Percentiles rank a stretch among this genome's conserved stretches.
Evolutionary conservation across 2,888 invertebrate genomes (phyloP).

Genomic region (Xanthia icteritia): DNA sequence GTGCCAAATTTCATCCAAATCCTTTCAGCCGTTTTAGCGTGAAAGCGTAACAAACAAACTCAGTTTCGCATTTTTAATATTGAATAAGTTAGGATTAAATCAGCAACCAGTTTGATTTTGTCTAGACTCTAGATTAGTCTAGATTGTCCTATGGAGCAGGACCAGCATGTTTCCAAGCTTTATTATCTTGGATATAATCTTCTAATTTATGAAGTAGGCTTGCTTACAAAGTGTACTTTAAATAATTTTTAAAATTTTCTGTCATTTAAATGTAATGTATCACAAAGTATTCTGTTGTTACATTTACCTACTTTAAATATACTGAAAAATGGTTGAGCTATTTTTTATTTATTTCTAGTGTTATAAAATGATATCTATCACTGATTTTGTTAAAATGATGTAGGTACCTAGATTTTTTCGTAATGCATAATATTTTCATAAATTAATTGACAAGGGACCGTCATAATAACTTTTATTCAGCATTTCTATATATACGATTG

Average conservation of each 20-base stretch:
- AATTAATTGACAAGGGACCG: not conserved
- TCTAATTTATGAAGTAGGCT: not conserved
- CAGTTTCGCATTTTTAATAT: too few species aligned
- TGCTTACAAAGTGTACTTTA: not conserved
- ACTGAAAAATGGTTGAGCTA: not conserved
- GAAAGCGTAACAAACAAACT: too few species aligned
- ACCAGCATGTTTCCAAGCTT: not conserved
- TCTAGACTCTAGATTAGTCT: not conserved
- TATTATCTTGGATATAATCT: not conserved
- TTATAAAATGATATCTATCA: not conserved
- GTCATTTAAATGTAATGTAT: not conserved
- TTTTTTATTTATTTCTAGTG: not conserved
- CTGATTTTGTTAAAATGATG: not conserved
- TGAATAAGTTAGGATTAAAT: not conserved
- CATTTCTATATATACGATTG: not conserved
- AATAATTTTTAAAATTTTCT: not conserved
- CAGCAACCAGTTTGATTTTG: not conserved
- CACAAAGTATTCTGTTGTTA: not conserved
- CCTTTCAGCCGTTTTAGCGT: too few species aligned
- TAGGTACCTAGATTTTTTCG: not conserved
- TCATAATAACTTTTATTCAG: not conserved
- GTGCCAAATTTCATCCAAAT: too few species aligned
- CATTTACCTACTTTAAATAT: not conserved
- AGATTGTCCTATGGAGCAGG: not conserved
- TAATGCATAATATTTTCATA: not conserved